Evolutionary conservation across 2,888 invertebrate genomes (phyloP).

Genomic region (Aricia artaxerxes): DNA sequence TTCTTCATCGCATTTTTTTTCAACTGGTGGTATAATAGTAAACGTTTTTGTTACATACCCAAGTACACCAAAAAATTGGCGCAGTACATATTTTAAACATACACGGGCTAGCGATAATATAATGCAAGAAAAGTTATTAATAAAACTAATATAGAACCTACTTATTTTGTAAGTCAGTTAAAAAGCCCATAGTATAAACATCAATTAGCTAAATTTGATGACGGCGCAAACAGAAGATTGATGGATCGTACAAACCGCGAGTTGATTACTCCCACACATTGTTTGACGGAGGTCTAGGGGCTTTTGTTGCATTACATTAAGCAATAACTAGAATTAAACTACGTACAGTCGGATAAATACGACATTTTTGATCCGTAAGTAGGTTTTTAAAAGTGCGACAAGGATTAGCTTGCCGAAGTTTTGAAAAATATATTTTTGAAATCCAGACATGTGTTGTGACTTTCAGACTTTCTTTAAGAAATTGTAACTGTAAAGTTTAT

Average conservation of each 20-base stretch:
- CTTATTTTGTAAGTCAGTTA: not conserved
- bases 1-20: not conserved
- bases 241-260: constrained; percentile 37
- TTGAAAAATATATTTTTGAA: not conserved
- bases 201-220: constrained; percentile 30
- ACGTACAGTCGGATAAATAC: constrained; percentile 30
- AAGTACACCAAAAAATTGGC: too few species aligned
- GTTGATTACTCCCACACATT: constrained; percentile 40
- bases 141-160: not conserved
- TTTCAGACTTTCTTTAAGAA: too few species aligned
- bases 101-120: too few species aligned
- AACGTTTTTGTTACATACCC: too few species aligned
- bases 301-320: constrained; percentile 53
- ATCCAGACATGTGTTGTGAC: not conserved
- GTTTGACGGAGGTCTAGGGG: constrained; percentile 42
- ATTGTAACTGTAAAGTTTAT: too few species aligned
- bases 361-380: too few species aligned
- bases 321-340: constrained; percentile 66
- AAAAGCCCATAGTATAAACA: not conserved
- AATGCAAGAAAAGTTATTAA: not conserved
- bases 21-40: too few species aligned
- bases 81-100: too few species aligned
- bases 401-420: too few species aligned
- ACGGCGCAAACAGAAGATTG: constrained; percentile 41
- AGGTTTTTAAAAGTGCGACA: not conserved